Base-by-base conservation (phyloP, 2,113 vertebrate genomes). In the Nycticryphes semicollaris region DNA sequence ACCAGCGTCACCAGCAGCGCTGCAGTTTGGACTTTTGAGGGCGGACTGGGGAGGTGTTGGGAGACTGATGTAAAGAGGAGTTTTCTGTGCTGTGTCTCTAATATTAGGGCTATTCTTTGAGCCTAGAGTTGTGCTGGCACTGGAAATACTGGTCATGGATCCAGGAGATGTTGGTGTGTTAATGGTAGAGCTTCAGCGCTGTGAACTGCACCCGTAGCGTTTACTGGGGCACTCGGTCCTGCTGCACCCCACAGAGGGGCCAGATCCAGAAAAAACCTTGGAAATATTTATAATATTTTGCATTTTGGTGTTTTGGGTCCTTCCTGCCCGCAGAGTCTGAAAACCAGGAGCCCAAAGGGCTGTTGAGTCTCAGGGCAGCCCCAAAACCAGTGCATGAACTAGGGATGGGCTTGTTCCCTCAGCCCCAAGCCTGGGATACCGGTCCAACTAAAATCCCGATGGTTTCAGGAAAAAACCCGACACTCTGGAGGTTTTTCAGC, bases 91-190 rank as follows among this genome's bases (percentile, higher is more conserved):
- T 6, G 5, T 2, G 2, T 73, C 57, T 27, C n/a, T 4, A 25
- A 19, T 3, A 10, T 12, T 1, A 3, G 8, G 0, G 23, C 15
- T n/a, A 10, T 8, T 33, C 66, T 59, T 9, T 3, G 28, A 30
- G 59, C 20, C 10, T 12, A 2, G 72, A 2, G 4, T 20, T 5
- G 25, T 7, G 41, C 64, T 4, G 7, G 28, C 6, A 0, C 43
- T 3, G 0, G 54, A 8, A 53, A 35, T 4, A 0, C 6, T 0
- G 33, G 6, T 9, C 4, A 4, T 1, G 8, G 47, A 9, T 6
- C 7, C 2, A 6, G 1, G 14, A 1, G 50, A 5, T 22, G 18
- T 45, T 20, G 30, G 37, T 10, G 35, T 10, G 3, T 39, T 11
- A 5, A 5, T 4, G 57, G 72, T 3, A 8, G 62, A 43, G 31